Evolutionary conservation across 2,888 invertebrate species (phyloP).

Genomic region (Noctua janthina): DNA sequence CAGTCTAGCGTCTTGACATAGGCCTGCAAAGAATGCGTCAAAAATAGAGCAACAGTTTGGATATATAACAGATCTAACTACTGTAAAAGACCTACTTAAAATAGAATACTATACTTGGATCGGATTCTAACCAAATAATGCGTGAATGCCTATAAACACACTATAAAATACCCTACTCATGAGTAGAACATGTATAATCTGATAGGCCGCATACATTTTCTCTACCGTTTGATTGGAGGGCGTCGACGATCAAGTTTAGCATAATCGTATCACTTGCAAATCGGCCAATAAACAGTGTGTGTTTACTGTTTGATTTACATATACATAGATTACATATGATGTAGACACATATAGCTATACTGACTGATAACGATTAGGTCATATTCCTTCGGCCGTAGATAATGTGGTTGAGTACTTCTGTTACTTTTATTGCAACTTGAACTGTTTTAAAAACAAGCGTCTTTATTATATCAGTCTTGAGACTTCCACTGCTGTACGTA

Average conservation of each 20-base stretch:
- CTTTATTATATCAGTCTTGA: neutral
- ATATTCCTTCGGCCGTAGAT: neutral
- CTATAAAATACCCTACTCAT: slow-evolving; percentile 9
- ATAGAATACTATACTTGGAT: neutral
- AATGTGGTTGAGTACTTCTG: neutral
- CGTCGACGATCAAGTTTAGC: slow-evolving; percentile 45
- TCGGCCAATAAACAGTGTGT: slow-evolving; percentile 57
- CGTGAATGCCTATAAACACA: neutral
- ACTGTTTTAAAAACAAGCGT: neutral
- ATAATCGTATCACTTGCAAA: slow-evolving; percentile 54
- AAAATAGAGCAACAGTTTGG: neutral
- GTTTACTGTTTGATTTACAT: slow-evolving; percentile 30
- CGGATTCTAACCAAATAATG: neutral
- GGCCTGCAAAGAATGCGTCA: neutral
- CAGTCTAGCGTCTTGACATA: neutral
- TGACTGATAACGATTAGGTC: slow-evolving; percentile 4
- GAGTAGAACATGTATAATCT: slow-evolving; percentile 13
- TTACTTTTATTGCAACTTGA: neutral
- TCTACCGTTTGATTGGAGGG: slow-evolving; percentile 39
- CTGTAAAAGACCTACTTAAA: neutral
- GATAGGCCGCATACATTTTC: slow-evolving; percentile 28
- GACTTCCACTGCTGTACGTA: neutral
- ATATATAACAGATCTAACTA: neutral
- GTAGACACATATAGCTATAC: neutral
- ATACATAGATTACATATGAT: neutral